Evolutionary conservation across 23 tunicate species (phyloP), one percentile per base, ranked within the genome.

Genomic region (Ascidia mentula): DNA sequence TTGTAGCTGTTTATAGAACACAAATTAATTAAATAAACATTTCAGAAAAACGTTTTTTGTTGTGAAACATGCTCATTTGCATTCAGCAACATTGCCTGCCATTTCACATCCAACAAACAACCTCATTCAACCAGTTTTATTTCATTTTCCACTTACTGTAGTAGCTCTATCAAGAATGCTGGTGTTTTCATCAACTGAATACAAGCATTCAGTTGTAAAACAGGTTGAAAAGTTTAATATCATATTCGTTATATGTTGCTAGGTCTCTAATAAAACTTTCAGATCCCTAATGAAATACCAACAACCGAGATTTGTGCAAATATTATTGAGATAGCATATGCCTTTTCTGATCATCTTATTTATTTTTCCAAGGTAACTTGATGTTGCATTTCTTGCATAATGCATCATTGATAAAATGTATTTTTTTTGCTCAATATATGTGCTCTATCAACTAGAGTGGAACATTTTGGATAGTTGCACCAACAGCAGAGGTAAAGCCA

Each of bases 151-250:
- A 20, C 6, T 34, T 32, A 70, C 74, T 70, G 38, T 70, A 30
- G 74, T 70, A 22, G 32, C 37, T 3, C n/a, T 30, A 34, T 18
- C 18, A 20, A 30, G 13, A 3, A 20, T 30, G 17, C 38, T 70
- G 17, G 38, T 70, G 4, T 32, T 70, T 70, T 70, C 74, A 3
- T 70, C 74, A 3, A 70, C 37, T 9, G 74, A 70, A 70, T 70
- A 30, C 32, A 36, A 70, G 13, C 37, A 33, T 70, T 70, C 74
- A 70, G 13, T 70, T 34, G 74, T 70, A 33, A 70, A 70, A 70
- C 31, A 70, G 37, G 74, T 70, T 3, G 37, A 36, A 42, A 42
- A 12, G 15, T 42, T 42, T 12, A 9, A 42, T 15, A 42, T 42
- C 53, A 3, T 53, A 28, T 5, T 1, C 28, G 65, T 9, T 3